A percentile compares a stretch with the other conserved stretches of the same genome.
These are phyloP conservation scores for Platichthys flesus DNA, from an alignment of 2,113 vertebrate species.

Conservation along the genomic window DNA sequence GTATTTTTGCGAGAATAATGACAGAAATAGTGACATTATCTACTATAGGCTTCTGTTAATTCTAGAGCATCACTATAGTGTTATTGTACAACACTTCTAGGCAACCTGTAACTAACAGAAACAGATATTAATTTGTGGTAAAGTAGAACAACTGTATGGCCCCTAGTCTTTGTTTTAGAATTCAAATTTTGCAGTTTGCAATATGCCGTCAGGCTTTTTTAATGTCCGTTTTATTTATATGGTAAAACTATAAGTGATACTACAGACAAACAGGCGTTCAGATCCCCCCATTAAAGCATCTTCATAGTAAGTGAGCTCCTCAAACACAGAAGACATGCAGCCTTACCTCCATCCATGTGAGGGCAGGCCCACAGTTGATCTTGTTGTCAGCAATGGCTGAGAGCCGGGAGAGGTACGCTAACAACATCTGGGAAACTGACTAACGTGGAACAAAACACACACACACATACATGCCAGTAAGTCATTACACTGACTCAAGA, in stretches of 20 bases:
- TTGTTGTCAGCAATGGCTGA: slow-evolving; percentile 98
- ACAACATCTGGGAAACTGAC: slow-evolving; percentile 97
- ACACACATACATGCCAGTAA: neutral
- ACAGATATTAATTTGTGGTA: too few relatives aligned
- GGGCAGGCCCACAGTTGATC: slow-evolving; percentile 98
- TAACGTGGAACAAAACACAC: slow-evolving; percentile 60
- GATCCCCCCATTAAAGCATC: neutral
- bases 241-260: neutral
- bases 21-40: neutral
- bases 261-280: neutral
- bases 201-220: neutral
- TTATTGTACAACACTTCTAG: neutral
- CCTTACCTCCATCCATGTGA: slow-evolving; percentile 99
- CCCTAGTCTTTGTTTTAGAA: neutral
- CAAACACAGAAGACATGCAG: neutral
- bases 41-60: neutral
- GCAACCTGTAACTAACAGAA: neutral
- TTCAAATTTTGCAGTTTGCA: neutral
- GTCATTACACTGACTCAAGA: neutral
- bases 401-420: slow-evolving; percentile 95
- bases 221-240: neutral
- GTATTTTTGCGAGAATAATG: neutral
- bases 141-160: too few relatives aligned
- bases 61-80: too few relatives aligned
- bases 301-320: neutral